Base-by-base conservation (phyloP, 2,888 invertebrate genomes). In the Drosophila nr. perissopoda region DNA sequence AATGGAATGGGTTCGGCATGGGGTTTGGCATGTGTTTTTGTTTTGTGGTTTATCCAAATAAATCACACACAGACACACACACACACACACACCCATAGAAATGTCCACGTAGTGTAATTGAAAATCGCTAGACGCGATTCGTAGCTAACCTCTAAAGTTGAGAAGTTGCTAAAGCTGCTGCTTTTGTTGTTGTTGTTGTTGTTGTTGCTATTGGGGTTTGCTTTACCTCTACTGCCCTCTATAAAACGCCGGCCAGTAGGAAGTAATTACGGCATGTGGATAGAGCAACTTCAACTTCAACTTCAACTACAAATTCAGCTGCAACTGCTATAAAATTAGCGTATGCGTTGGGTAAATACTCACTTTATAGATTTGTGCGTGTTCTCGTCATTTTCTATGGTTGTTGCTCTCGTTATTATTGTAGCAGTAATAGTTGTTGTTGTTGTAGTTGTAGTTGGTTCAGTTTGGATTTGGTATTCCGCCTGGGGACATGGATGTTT, bases 311-410 rank as follows among this genome's bases (percentile, higher is more conserved):
- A 49, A 29, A 48, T 40, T 69, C 62, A 42, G 45, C 48, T 38
- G 36, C 18, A 45, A 40, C 27, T 45, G 29, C 62, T 52, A 62
- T 74, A 62, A 72, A 78, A 80, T 80, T 80, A 80, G 78, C 67
- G 67, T 60, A 75, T 52, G 81, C 77, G 52, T 77, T 73, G 56
- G 49, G 40, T 85, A 85, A 82, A 82, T 87, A 82, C 80, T 69
- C 62, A 79, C 60, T 80, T 80, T 62, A 56, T 31, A 61, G 66
- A 67, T 72, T 84, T 65, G 82, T 87, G 75, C 85, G 75, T 87
- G 84, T 58, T 45, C 7, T 33, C 33, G 25, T 11, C 7, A 45
- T n/a, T 31, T 33, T 8, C 11, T 61, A 6, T 33, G 11, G 36
- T 18, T 34, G 10, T 10, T 34, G 31, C 25, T 25, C 29, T 29